Conservation (phyloP, 2,888 invertebrate species). For the Cephus pulcher region DNA sequence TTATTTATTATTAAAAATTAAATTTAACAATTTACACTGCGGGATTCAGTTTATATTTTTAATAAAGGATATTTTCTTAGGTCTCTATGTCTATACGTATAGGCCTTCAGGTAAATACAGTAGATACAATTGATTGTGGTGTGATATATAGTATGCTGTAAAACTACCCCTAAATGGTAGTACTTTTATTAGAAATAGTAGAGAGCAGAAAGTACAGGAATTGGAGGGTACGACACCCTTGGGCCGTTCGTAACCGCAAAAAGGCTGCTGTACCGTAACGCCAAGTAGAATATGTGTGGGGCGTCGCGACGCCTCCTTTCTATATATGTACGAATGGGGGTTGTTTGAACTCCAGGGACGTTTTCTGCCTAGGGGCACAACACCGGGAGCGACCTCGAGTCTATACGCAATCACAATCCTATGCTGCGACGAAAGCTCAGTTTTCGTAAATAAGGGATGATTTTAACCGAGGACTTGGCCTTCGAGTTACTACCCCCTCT, state of each 20-base stretch:
- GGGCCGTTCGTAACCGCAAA: conserved; percentile 1
- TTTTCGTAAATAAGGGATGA: conserved; percentile 28
- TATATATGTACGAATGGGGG: neutral
- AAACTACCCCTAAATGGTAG: neutral
- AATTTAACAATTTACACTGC: neutral
- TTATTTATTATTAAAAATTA: neutral
- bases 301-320: neutral
- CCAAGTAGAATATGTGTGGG: neutral
- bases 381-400: neutral
- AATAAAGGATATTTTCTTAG: too few species aligned
- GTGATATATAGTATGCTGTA: neutral
- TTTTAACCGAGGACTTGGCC: conserved; percentile 17
- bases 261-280: neutral
- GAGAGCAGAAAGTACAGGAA: neutral
- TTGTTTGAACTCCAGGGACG: conserved; percentile 5
- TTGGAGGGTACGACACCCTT: neutral
- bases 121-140: neutral
- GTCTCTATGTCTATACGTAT: too few species aligned
- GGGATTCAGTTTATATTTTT: too few species aligned
- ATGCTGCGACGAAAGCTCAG: neutral
- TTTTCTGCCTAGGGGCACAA: neutral
- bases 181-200: neutral
- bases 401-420: neutral
- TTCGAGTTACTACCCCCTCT: conserved; percentile 11
- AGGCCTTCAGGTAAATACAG: too few species aligned